A percentile compares a stretch with the other conserved stretches of the same genome.
phyloP scores from a whole-genome alignment of 2,797 vertebrate species.

The Parauchenoglanis ngamensis region DNA sequence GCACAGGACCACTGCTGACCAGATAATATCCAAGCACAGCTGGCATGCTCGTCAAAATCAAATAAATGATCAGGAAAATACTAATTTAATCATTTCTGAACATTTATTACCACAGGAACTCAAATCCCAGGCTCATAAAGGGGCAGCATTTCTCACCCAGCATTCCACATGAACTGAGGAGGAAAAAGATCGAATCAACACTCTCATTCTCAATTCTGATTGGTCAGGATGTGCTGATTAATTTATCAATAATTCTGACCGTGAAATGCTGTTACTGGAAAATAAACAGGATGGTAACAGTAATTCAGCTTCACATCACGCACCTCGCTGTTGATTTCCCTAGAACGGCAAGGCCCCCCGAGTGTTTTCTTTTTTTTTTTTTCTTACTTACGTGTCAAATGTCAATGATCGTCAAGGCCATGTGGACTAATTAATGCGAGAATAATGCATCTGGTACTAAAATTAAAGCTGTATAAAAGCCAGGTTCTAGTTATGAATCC shows the following conservation, averaged over 20 bases:
- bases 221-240: not conserved
- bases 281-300: not conserved
- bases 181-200: not conserved
- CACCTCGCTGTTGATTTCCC: not conserved
- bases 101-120: not conserved
- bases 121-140: not conserved
- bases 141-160: not conserved
- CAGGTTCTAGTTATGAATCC: no score
- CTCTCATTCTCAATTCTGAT: not conserved
- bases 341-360: not conserved
- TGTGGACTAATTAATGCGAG: not conserved
- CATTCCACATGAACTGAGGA: not conserved
- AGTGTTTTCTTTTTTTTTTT: not conserved
- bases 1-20: not conserved
- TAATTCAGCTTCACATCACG: not conserved
- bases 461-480: not conserved
- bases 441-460: not conserved
- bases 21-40: not conserved
- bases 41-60: not conserved
- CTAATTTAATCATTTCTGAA: not conserved
- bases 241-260: not conserved
- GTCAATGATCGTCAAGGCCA: not conserved
- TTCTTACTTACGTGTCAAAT: not conserved
- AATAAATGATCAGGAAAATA: conserved; percentile 9
- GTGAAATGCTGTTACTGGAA: not conserved